Conservation (phyloP, 2,888 invertebrate genomes). For the Kryphioiulus occultus region DNA sequence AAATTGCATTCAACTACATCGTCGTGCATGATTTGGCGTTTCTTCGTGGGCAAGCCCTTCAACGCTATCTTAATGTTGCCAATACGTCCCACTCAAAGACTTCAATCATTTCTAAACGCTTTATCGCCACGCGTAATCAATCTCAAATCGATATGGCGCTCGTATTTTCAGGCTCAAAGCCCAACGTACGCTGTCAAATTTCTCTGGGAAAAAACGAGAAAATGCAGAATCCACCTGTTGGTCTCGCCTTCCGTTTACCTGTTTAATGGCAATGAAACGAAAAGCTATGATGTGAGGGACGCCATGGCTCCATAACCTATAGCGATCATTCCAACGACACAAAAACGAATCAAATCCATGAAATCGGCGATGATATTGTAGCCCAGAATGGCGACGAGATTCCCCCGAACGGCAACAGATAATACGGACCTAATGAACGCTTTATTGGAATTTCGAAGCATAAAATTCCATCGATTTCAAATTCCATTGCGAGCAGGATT, state of each 20-base stretch:
- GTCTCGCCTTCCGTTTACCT: neutral
- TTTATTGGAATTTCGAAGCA: neutral
- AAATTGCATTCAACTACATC: too few relatives aligned
- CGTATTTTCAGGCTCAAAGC: neutral
- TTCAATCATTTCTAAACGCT: neutral
- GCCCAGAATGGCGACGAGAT: neutral
- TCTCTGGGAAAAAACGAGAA: neutral
- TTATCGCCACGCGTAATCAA: neutral
- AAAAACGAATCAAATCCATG: neutral
- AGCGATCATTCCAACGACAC: neutral
- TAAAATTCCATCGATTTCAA: slow-evolving; percentile 23
- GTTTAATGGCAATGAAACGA: neutral
- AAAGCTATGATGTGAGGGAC: too few relatives aligned
- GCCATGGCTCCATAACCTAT: too few relatives aligned
- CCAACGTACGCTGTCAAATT: neutral
- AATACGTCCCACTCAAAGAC: neutral
- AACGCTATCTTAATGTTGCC: neutral
- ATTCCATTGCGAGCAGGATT: neutral
- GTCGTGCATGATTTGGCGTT: too few relatives aligned
- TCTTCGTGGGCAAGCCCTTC: neutral
- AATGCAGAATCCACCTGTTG: neutral
- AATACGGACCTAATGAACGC: slow-evolving; percentile 15
- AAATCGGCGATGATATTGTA: neutral
- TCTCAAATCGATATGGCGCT: too few relatives aligned
- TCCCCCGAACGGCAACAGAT: slow-evolving; percentile 8